Conservation (phyloP, 2,888 invertebrate genomes). For the Zhuqinia jingwanae region DNA sequence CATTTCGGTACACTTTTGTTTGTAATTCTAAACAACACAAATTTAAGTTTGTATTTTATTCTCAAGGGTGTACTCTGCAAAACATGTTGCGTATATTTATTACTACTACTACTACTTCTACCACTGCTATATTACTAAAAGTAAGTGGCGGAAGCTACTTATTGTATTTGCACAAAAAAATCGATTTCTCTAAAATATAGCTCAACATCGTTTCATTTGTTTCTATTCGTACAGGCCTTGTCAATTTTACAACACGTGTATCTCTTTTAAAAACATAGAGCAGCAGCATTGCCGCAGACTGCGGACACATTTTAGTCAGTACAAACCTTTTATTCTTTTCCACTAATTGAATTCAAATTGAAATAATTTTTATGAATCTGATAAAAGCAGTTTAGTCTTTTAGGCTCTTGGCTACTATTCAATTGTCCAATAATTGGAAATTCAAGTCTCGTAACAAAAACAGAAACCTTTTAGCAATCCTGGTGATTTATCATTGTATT, state of each 20-base stretch:
- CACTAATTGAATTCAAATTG: no score
- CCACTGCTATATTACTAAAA: slow-evolving; percentile 1
- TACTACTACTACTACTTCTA: no score
- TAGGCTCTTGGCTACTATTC: no score
- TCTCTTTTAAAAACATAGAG: no score
- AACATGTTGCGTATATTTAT: not conserved
- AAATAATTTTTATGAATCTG: no score
- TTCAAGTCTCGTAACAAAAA: no score
- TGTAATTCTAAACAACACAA: not conserved
- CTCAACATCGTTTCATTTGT: not conserved
- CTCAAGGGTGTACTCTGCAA: not conserved
- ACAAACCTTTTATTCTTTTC: no score
- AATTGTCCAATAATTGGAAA: no score
- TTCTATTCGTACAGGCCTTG: not conserved
- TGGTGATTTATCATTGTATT: not conserved
- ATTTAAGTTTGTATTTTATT: not conserved
- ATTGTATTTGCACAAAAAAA: slow-evolving; percentile 5
- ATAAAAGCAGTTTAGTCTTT: no score
- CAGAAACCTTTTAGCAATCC: no score
- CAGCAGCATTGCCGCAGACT: no score
- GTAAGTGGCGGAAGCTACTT: not conserved
- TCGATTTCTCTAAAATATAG: slow-evolving; percentile 17
- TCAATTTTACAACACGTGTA: not conserved
- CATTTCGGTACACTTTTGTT: not conserved
- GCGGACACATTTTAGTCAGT: no score